Evolutionary conservation across 2,797 vertebrate genomes (phyloP), one percentile per base, ranked within the genome.

Genomic region (Delichon dasypus): DNA sequence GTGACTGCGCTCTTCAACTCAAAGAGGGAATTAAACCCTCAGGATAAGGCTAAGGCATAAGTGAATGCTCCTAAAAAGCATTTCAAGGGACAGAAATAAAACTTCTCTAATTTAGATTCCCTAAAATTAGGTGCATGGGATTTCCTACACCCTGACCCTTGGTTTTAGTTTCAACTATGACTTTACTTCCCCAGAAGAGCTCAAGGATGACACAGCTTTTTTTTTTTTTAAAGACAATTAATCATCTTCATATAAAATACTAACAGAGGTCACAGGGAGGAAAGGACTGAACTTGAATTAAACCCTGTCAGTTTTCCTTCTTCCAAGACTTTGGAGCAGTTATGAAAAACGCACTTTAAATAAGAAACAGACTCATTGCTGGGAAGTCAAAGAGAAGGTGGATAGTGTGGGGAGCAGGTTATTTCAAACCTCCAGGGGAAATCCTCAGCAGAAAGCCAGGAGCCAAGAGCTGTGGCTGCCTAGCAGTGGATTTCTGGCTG

Each of bases 301-400:
- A 89, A 20, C 10, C 4, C 50, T 60, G 60, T 48, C 61, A 67
- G 34, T 86, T 60, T 76, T 83, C 21, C 44, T 57, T 84, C 42
- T 93, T 89, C 65, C 61, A 85, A 85, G 64, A 50, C 57, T 55
- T 87, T 3, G 2, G 30, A 73, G n/a, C 27, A 60, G n/a, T 88
- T 88, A 84, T 38, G 51, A 84, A 95, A 95, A 96, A 88, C 40
- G 79, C 38, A 78, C 47, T 89, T 91, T 62, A 93, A 93, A 94
- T 88, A 21, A 96, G 86, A 96, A 94, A 87, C 61, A 94, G 74
- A 91, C 57, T 80, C 48, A 20, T 18, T 83, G 47, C 72, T 80
- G 32, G 45, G 50, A 79, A 85, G 77, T 61, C 71, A 36, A 90
- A 74, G 57, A 85, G 74, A 93, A 95, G 67, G 68, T 94, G 68